Conservation (phyloP, 2,113 vertebrate species). For the Tragelaphus scriptus region DNA sequence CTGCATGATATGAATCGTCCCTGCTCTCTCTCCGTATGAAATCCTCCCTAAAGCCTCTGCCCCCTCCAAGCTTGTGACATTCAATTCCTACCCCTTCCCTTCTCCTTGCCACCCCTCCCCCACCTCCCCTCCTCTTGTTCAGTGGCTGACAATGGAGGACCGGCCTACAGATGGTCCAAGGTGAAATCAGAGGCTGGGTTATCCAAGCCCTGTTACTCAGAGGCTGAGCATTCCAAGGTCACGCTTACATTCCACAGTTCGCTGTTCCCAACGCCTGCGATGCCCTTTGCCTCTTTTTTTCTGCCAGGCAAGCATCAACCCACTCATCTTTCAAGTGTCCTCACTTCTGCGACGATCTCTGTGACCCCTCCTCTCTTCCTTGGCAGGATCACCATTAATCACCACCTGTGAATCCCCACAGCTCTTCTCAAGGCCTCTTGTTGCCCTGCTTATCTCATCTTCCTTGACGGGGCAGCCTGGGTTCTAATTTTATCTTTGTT, state of each 20-base stretch:
- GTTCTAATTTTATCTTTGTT: not conserved
- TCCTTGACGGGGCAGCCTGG: not conserved
- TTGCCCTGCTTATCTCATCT: not conserved
- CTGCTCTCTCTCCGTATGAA: not conserved
- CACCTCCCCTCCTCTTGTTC: not conserved
- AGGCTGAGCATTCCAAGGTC: not conserved
- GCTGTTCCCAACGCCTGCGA: rapidly evolving
- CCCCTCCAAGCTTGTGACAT: not conserved
- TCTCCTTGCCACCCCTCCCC: not conserved
- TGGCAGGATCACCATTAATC: not conserved
- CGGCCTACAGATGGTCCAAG: not conserved
- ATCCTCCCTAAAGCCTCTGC: not conserved
- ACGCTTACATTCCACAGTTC: not conserved
- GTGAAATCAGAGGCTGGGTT: not conserved
- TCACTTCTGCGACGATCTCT: not conserved
- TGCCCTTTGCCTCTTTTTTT: not conserved
- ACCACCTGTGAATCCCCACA: not conserved
- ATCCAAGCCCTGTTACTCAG: not conserved
- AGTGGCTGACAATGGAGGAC: too few relatives aligned
- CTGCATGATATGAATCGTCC: rapidly evolving
- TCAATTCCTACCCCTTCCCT: too few relatives aligned
- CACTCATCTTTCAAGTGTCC: not conserved
- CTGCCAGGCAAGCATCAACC: not conserved
- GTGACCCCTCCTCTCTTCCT: not conserved
- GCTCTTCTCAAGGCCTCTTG: not conserved